Evolutionary conservation across 2,113 vertebrate genomes (phyloP), one percentile per base, ranked within the genome.

Genomic region (Megaceryle maxima): DNA sequence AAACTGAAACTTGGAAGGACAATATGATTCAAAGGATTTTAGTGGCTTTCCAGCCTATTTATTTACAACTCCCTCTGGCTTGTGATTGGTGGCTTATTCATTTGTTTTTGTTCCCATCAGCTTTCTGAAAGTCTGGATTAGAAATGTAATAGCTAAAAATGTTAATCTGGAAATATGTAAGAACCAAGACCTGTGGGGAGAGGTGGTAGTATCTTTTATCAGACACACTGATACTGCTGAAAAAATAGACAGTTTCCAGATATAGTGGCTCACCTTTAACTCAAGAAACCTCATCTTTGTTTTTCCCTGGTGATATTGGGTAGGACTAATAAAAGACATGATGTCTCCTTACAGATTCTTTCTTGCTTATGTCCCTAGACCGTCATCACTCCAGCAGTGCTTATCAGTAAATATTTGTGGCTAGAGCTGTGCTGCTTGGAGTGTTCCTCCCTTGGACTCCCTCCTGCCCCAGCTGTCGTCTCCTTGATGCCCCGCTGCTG

Each of bases 401-500:
- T 82, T 91, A 85, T 56, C 90, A 79, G 70, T n/a, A 75, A 43
- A 41, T 50, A 18, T 39, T 28, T 87, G 84, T 33, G 69, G 81
- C 56, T 4, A 1, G 59, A 88, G 57, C 75, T 64, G 62, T 6
- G 57, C 74, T 41, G 24, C 70, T 63, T 3, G 2, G 57, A 55
- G 83, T 0, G 10, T 66, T 85, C 83, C 22, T 78, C 60, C 43
- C 43, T 81, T n/a, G 1, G 3, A 1, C 35, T 82, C 39, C 48
- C 63, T 88, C 44, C 39, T 6, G n/a, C 53, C 43, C 43, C 70
- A 76, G 56, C 82, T 87, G 78, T 64, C 33, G 1, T 84, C 57
- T 87, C 81, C 57, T 46, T 0, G 0, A 62, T 10, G 1, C 20
- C n/a, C 46, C 0, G 0, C 39, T 56, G 56, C 62, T 26, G 37